phyloP scores from a whole-genome alignment of 2,797 vertebrate species.

The Ptychadena robeensis region DNA sequence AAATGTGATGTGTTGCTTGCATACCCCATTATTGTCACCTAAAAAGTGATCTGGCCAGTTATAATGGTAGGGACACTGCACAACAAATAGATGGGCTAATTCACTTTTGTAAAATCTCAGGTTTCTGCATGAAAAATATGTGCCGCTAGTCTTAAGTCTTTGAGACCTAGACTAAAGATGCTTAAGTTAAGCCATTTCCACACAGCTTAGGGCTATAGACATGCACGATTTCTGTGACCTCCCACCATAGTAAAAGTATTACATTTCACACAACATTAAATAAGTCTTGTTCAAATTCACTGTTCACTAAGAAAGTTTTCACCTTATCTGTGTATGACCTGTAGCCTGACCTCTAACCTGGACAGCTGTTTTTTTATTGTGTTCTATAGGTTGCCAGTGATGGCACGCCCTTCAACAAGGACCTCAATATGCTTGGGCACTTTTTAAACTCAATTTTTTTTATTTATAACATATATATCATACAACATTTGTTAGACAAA shows the following conservation, averaged over 20 bases:
- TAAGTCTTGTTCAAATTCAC: constrained; percentile 39
- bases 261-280: constrained; percentile 19
- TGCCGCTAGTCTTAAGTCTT: not conserved
- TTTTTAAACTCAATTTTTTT: too few species aligned
- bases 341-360: constrained; percentile 1
- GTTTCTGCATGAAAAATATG: not conserved
- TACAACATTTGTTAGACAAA: too few species aligned
- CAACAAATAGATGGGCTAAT: not conserved
- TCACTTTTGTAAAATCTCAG: not conserved
- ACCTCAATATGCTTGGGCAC: not conserved
- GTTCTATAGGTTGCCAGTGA: not conserved
- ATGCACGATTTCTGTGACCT: constrained; percentile 41
- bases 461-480: too few species aligned
- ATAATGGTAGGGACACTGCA: not conserved
- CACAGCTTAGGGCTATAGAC: constrained; percentile 30
- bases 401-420: not conserved
- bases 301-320: constrained; percentile 6
- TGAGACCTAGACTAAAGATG: constrained; percentile 7
- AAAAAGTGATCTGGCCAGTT: not conserved
- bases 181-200: constrained; percentile 2
- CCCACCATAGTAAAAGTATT: constrained; percentile 30
- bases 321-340: constrained; percentile 30
- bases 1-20: too few species aligned
- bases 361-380: constrained; percentile 28
- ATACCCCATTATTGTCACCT: too few species aligned